phyloP scores from a whole-genome alignment of 2,888 invertebrate genomes.

The Eurytoma adleriae region DNA sequence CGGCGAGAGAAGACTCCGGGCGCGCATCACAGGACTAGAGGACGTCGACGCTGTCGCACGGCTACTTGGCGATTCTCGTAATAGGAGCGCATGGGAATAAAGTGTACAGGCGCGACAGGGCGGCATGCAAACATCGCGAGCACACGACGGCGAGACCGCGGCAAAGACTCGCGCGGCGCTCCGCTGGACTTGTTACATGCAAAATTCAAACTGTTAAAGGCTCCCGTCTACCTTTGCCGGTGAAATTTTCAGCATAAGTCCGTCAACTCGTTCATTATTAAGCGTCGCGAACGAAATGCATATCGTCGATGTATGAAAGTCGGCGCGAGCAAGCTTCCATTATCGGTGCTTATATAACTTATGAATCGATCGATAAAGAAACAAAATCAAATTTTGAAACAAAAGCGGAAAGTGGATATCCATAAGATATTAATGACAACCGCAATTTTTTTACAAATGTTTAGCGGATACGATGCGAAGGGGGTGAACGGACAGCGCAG shows the following conservation, averaged over 20 bases:
- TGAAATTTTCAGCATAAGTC: no score
- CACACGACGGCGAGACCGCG: neutral
- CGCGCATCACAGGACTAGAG: slow-evolving; percentile 7
- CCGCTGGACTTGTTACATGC: neutral
- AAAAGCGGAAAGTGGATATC: slow-evolving; percentile 4
- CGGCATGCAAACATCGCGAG: slow-evolving; percentile 43
- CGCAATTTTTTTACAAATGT: slow-evolving; percentile 71
- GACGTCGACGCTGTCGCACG: neutral
- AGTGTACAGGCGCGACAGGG: slow-evolving; percentile 16
- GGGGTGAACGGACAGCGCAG: neutral
- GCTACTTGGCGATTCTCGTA: slow-evolving; percentile 54
- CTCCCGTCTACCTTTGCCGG: neutral
- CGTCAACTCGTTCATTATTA: neutral
- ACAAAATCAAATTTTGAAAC: neutral
- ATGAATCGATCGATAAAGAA: neutral
- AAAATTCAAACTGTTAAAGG: neutral
- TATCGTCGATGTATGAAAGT: no score
- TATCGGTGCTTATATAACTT: no score
- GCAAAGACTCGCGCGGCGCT: neutral
- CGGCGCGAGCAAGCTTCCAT: no score
- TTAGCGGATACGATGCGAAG: neutral
- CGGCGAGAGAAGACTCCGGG: slow-evolving; percentile 19
- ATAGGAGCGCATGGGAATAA: slow-evolving; percentile 56
- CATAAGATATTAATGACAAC: slow-evolving; percentile 67
- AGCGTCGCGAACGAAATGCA: neutral